Conservation (phyloP, 2,797 vertebrate genomes). For the Miopithecus talapoin region DNA sequence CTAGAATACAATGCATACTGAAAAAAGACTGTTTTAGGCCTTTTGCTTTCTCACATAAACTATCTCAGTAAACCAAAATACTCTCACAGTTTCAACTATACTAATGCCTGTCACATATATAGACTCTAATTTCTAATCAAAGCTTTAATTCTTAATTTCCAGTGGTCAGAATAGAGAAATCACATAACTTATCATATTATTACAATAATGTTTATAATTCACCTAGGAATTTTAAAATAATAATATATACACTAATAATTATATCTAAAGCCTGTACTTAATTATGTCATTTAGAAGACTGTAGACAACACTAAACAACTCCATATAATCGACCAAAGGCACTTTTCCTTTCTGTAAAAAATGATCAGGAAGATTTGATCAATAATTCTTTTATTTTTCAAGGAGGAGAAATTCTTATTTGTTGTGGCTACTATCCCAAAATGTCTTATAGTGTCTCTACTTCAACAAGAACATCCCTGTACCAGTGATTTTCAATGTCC, state of each 20-base stretch:
- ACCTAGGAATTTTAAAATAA: not conserved
- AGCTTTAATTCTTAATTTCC: not conserved
- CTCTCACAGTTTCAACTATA: not conserved
- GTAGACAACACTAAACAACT: not conserved
- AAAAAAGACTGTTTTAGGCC: not conserved
- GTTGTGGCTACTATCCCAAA: not conserved
- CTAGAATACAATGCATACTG: not conserved
- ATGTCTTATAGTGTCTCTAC: not conserved
- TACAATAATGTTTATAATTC: not conserved
- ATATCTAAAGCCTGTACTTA: not conserved
- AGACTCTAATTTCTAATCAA: not conserved
- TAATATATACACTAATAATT: not conserved
- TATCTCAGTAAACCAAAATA: not conserved
- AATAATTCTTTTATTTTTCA: not conserved
- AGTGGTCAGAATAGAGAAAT: not conserved
- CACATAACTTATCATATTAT: not conserved
- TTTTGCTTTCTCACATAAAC: not conserved
- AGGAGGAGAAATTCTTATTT: not conserved
- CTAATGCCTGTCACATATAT: not conserved
- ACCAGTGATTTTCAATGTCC: not conserved
- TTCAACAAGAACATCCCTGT: not conserved
- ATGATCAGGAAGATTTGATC: not conserved
- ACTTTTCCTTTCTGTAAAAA: constrained; percentile 10
- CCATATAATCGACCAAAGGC: not conserved
- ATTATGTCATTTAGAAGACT: not conserved